Evolutionary conservation across 23 tunicate species (phyloP), one percentile per base, ranked within the genome.

Genomic region (Diplosoma virens): DNA sequence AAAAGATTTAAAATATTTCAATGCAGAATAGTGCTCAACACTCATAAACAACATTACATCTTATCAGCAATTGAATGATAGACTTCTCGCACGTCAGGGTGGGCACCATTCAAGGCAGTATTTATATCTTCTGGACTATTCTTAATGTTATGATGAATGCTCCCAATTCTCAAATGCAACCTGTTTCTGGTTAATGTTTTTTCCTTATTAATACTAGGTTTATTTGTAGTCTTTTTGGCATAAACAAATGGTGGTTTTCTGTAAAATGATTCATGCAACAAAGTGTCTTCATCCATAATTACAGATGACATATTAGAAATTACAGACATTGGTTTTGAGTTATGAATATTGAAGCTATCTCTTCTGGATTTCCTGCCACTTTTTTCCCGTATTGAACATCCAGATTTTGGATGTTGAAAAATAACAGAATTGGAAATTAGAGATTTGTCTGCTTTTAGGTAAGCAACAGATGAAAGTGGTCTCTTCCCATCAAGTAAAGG

Each of bases 241-340:
- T n/a, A n/a, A n/a, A n/a, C n/a, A n/a, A n/a, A n/a, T 2, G 50
- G 18, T 11, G 74, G 28, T 36, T 52, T 22, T 2, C 74, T 50
- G 5, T 37, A 18, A 18, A 67, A 23, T 7, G 3, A 34, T 34
- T 67, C 52, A 9, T 67, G 52, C 26, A 67, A 25, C 5, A 16
- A 11, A 7, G 21, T 16, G 11, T 72, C 78, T 47, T 72, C 78
- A 2, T 72, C 23, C 4, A 72, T 3, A 2, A 72, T 72, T 2
- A 47, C 25, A 9, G 78, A 72, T 2, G 78, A 72, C 2, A 72
- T 25, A 1, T 61, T 61, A 30, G 78, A 72, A 3, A 72, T 48
- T 7, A 72, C 78, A 22, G 78, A 47, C 78, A 72, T 72, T 3
- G 78, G 61, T 72, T 16, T 72, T 14, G 78, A 72, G 25, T 72